phyloP scores from a whole-genome alignment of 1,140 invertebrate species.

The Drosophila jambulina region DNA sequence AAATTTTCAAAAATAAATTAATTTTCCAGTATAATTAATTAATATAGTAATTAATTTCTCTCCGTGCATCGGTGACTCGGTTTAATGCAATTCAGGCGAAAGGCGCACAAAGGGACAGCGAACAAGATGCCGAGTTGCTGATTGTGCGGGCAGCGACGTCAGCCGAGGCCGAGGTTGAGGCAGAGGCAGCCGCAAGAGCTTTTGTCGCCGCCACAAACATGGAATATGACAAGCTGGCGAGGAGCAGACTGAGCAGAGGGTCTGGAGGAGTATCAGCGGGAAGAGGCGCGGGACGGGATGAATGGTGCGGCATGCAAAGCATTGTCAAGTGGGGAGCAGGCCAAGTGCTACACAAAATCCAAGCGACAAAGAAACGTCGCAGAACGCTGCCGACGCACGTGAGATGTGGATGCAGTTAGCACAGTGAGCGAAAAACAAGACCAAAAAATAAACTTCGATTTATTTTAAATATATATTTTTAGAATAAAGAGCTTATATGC shows the following conservation, averaged over 20 bases:
- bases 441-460: neutral
- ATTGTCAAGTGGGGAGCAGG: constrained; percentile 79
- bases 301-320: constrained; percentile 68
- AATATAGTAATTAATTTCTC: too few relatives aligned
- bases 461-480: neutral
- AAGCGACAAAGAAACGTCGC: constrained; percentile 68
- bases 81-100: constrained; percentile 82
- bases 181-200: constrained; percentile 66
- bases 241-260: constrained; percentile 15
- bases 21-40: too few relatives aligned
- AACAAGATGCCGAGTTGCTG: constrained; percentile 83
- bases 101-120: constrained; percentile 83
- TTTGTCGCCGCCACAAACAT: constrained; percentile 81
- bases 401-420: constrained; percentile 50
- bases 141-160: constrained; percentile 69
- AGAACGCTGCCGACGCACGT: constrained; percentile 50
- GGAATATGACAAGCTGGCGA: constrained; percentile 75
- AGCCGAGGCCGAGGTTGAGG: constrained; percentile 14
- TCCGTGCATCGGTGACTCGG: constrained; percentile 22
- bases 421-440: constrained; percentile 1
- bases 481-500: neutral
- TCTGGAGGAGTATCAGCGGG: neutral
- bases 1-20: neutral
- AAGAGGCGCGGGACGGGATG: neutral
- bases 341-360: constrained; percentile 72